Evolutionary conservation across 1,140 invertebrate species (phyloP).

Genomic region (Potamilus streckersoni): DNA sequence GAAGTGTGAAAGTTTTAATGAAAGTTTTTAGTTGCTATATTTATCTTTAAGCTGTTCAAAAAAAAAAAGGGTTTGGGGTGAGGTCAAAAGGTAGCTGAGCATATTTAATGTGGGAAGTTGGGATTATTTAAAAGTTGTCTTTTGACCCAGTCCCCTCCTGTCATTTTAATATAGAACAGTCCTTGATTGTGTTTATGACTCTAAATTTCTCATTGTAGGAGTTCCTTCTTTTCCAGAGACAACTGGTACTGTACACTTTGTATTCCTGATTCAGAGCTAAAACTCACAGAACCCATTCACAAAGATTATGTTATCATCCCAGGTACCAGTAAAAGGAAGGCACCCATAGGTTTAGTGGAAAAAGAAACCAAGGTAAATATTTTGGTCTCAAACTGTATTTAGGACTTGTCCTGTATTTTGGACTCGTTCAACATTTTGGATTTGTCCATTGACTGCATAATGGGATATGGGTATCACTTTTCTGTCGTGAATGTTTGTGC

Average conservation of each 20-base stretch:
- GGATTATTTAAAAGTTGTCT: too few species aligned
- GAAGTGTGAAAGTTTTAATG: too few species aligned
- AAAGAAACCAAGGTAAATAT: constrained; percentile 57
- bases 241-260: constrained; percentile 92
- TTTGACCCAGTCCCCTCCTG: too few species aligned
- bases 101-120: too few species aligned
- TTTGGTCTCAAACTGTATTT: neutral
- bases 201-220: too few species aligned
- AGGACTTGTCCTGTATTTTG: neutral
- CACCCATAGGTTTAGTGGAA: constrained; percentile 52
- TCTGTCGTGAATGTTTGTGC: too few species aligned
- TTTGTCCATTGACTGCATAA: neutral
- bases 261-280: constrained; percentile 69
- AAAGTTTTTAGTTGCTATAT: too few species aligned
- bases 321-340: constrained; percentile 55
- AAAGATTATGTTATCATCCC: constrained; percentile 31
- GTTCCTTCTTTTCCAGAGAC: constrained; percentile 72
- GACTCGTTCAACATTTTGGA: neutral
- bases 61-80: too few species aligned
- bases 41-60: too few species aligned
- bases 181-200: too few species aligned
- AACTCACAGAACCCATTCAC: constrained; percentile 28
- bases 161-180: too few species aligned
- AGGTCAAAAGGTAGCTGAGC: too few species aligned
- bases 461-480: neutral